These are phyloP conservation scores for Kryptolebias ocellatus DNA, from an alignment of 2,797 vertebrate genomes.

Conservation along the genomic window DNA sequence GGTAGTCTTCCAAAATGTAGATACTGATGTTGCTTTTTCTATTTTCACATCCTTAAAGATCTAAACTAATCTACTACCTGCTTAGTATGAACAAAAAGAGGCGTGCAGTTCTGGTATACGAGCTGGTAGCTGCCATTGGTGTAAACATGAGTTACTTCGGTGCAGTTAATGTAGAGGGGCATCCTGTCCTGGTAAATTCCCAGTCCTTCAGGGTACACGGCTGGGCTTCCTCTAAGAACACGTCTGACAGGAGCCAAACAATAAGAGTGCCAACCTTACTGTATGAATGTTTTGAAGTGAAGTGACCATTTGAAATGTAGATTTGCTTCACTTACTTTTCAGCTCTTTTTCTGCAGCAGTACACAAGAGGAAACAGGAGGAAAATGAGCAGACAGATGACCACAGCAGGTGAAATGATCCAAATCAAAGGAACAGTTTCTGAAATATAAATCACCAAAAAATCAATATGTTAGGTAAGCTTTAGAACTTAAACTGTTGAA, in stretches of 20 bases:
- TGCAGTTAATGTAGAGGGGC: slow-evolving; percentile 84
- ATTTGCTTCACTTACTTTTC: slow-evolving; percentile 59
- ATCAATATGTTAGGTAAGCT: too few species aligned
- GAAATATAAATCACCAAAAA: slow-evolving; percentile 22
- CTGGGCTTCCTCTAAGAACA: slow-evolving; percentile 41
- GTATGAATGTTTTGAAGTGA: slow-evolving; percentile 1
- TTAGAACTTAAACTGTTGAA: too few species aligned
- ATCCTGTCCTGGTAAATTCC: slow-evolving; percentile 73
- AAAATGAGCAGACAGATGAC: slow-evolving; percentile 50
- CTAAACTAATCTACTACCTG: slow-evolving; percentile 58
- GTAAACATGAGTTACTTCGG: slow-evolving; percentile 83
- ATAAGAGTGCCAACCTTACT: not conserved
- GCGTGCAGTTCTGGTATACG: slow-evolving; percentile 84
- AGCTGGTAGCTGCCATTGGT: slow-evolving; percentile 85
- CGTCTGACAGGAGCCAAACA: slow-evolving; percentile 43
- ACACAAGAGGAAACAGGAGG: slow-evolving; percentile 58
- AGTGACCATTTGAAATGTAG: not conserved
- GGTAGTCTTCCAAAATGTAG: not conserved
- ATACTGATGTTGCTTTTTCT: not conserved
- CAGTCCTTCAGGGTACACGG: slow-evolving; percentile 52
- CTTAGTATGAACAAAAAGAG: slow-evolving; percentile 76
- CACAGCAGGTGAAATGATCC: slow-evolving; percentile 65
- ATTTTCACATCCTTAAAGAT: not conserved
- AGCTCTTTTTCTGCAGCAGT: slow-evolving; percentile 62
- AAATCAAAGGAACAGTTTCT: slow-evolving; percentile 56